Evolutionary conservation across 2,797 vertebrate genomes (phyloP).

Genomic region (Poecilia wingei): DNA sequence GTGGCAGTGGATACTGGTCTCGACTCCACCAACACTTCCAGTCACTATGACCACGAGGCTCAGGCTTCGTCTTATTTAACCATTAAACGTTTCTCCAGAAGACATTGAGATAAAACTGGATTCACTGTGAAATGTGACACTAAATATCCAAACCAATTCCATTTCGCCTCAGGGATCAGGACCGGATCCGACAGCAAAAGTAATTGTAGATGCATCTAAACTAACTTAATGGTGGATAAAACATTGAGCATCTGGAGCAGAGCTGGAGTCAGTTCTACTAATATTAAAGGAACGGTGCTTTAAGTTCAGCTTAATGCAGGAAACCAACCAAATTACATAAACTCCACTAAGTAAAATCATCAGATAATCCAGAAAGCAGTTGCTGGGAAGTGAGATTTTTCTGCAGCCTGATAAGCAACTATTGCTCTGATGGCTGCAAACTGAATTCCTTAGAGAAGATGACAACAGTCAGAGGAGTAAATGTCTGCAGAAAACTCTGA

Average conservation of each 20-base stretch:
- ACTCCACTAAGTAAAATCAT: neutral
- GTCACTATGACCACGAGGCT: neutral
- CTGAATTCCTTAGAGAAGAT: neutral
- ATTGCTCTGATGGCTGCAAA: neutral
- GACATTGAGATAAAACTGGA: neutral
- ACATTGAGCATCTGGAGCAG: neutral
- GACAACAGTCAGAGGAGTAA: neutral
- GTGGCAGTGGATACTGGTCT: no score
- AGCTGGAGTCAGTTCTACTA: neutral
- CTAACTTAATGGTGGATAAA: neutral
- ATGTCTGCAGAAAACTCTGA: neutral
- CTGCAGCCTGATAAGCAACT: neutral
- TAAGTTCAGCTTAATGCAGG: neutral
- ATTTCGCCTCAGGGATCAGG: neutral
- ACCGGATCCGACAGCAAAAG: neutral
- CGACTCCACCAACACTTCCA: neutral
- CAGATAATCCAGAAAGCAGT: neutral
- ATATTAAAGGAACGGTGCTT: neutral
- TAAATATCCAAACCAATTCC: neutral
- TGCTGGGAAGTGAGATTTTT: neutral
- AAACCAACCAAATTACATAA: neutral
- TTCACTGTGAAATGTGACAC: neutral
- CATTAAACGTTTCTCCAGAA: neutral
- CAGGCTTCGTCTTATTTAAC: neutral
- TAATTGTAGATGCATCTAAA: neutral